Conservation (phyloP, 2,113 vertebrate genomes). For the Urocitellus parryii region DNA sequence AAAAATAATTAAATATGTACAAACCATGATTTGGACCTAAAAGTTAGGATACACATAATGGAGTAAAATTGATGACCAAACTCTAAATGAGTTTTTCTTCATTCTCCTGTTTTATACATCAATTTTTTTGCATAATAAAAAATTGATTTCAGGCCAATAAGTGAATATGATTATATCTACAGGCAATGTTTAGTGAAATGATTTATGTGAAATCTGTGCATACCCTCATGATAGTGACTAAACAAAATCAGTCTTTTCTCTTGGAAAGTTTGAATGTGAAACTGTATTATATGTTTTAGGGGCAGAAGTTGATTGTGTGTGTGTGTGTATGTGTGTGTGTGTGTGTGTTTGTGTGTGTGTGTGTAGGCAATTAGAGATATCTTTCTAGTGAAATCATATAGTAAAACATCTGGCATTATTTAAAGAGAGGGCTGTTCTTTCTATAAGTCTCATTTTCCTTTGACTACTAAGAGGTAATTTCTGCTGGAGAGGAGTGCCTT, state of each 20-base stretch:
- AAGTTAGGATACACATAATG: constrained; percentile 11
- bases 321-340: background rate
- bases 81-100: background rate
- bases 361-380: background rate
- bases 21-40: background rate
- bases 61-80: background rate
- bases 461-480: background rate
- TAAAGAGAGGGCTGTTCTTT: background rate
- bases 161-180: background rate
- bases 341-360: background rate
- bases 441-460: background rate
- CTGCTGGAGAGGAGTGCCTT: background rate
- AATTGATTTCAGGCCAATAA: background rate
- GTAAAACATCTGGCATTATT: background rate
- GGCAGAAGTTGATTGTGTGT: background rate
- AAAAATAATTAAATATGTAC: constrained; percentile 52
- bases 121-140: background rate
- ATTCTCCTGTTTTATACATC: background rate
- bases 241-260: background rate
- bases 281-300: background rate
- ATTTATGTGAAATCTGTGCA: background rate
- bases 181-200: background rate
- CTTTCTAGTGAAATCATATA: background rate
- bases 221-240: background rate
- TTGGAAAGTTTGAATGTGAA: background rate